Evolutionary conservation across 2,888 invertebrate species (phyloP).

Genomic region (Tanypteryx hageni): DNA sequence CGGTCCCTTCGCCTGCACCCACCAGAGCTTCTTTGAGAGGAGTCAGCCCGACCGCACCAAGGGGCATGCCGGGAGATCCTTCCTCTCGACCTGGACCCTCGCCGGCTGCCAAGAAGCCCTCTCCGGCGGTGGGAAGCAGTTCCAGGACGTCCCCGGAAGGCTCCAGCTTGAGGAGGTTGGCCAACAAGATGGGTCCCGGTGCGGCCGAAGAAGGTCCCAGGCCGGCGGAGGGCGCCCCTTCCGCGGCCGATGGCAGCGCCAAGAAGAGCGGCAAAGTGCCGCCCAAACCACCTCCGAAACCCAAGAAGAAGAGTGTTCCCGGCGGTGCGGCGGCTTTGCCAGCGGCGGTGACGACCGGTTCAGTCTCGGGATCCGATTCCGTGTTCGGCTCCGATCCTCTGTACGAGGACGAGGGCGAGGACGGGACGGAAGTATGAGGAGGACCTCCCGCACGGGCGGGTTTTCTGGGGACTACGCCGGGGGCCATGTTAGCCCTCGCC

Average conservation of each 20-base stretch:
- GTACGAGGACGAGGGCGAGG: constrained; percentile 92
- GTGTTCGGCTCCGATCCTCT: constrained; percentile 81
- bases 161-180: constrained; percentile 77
- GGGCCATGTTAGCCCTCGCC: constrained; percentile 41
- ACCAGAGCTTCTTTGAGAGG: constrained; percentile 65
- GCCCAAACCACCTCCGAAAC: constrained; percentile 89
- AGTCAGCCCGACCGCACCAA: constrained; percentile 66
- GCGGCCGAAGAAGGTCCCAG: constrained; percentile 73
- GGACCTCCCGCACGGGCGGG: constrained; percentile 46
- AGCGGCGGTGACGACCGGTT: not conserved
- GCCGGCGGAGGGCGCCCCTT: constrained; percentile 73
- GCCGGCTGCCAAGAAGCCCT: constrained; percentile 17
- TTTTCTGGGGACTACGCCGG: constrained; percentile 42
- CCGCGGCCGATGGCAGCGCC: constrained; percentile 72
- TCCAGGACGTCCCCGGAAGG: constrained; percentile 73
- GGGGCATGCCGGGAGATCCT: not conserved
- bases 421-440: constrained; percentile 86
- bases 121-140: constrained; percentile 71
- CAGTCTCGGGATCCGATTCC: constrained; percentile 32
- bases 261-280: constrained; percentile 81
- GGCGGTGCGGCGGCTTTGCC: constrained; percentile 58
- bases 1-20: constrained; percentile 73
- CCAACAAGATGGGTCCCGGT: constrained; percentile 76
- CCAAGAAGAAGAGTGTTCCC: constrained; percentile 81
- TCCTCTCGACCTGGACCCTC: constrained; percentile 53